A percentile compares a stretch with the other conserved stretches of the same genome.
Evolutionary conservation across 2,888 invertebrate genomes (phyloP).

Genomic region (Choristoneura rosaceana): DNA sequence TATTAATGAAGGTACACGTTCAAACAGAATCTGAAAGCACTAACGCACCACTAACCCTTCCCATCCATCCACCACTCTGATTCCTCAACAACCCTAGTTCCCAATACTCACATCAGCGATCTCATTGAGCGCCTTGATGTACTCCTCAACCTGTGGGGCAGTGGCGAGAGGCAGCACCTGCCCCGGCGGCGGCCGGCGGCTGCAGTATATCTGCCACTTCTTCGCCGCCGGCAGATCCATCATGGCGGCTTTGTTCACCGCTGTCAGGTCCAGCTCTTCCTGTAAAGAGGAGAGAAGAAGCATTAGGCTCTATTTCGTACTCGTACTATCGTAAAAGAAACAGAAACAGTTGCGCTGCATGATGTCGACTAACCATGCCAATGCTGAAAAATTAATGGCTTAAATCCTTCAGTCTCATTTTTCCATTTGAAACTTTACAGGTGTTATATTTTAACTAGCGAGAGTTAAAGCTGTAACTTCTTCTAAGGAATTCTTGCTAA

Average conservation of each 20-base stretch:
- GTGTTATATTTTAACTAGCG: no score
- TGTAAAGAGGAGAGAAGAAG: slow-evolving; percentile 62
- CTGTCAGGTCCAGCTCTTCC: slow-evolving; percentile 97
- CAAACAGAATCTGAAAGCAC: background rate
- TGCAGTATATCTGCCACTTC: slow-evolving; percentile 99
- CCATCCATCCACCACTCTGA: background rate
- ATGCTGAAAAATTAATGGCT: no score
- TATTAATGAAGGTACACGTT: no score
- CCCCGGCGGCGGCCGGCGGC: slow-evolving; percentile 88
- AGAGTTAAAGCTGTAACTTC: no score
- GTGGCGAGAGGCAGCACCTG: slow-evolving; percentile 80
- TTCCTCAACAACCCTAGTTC: background rate
- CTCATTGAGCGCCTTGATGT: slow-evolving; percentile 94
- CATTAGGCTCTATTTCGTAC: background rate
- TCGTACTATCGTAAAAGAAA: no score
- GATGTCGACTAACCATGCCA: no score
- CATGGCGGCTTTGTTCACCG: slow-evolving; percentile 97
- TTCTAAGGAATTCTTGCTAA: background rate
- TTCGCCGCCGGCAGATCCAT: slow-evolving; percentile 96
- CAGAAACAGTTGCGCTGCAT: no score
- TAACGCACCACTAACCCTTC: background rate
- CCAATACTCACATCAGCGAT: slow-evolving; percentile 89
- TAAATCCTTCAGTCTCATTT: no score
- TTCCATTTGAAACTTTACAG: no score
- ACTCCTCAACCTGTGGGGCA: slow-evolving; percentile 95